Evolutionary conservation across 2,113 vertebrate genomes (phyloP), one percentile per base, ranked within the genome.

Genomic region (Morone saxatilis): DNA sequence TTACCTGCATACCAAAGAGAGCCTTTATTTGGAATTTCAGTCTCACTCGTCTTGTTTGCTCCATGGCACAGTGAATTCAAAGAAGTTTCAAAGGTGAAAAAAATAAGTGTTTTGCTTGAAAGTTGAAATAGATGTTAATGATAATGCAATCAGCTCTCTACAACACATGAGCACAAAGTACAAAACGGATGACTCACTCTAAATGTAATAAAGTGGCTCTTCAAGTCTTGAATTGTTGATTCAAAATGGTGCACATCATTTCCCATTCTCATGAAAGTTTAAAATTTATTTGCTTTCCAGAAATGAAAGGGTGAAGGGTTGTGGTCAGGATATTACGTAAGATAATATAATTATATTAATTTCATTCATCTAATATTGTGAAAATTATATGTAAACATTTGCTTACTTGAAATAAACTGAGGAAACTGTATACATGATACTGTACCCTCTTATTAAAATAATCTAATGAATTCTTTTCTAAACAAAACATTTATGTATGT

Each of bases 1-100:
- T 91, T 91, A 91, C 84, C 84, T 87, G 88, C 72, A 75, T 40
- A 83, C 61, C 80, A 85, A 78, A 88, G 50, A 63, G 54, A 67
- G 86, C 45, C 51, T 86, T 88, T 81, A 88, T 90, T 89, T 75
- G n/a, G 82, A 50, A 9, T 51, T 51, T 51, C n/a, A 51, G 72
- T 76, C 75, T 63, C 83, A 53, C 45, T 83, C 11, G 54, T 53
- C 10, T 50, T 13, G 4, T 66, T 77, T 65, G 61, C n/a, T 59
- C 36, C n/a, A 0, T 1, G 25, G 31, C 43, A 8, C 51, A 2
- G 5, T 4, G 6, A 38, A 80, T 75, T 84, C 71, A 85, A 78
- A 76, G 60, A 68, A 68, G 22, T n/a, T 80, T 45, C 13, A 71
- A 63, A 47, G 53, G 14, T 19, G 22, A 20, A 9, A 67, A 74